phyloP scores from a whole-genome alignment of 2,888 invertebrate species.

The Choristoneura rosaceana region DNA sequence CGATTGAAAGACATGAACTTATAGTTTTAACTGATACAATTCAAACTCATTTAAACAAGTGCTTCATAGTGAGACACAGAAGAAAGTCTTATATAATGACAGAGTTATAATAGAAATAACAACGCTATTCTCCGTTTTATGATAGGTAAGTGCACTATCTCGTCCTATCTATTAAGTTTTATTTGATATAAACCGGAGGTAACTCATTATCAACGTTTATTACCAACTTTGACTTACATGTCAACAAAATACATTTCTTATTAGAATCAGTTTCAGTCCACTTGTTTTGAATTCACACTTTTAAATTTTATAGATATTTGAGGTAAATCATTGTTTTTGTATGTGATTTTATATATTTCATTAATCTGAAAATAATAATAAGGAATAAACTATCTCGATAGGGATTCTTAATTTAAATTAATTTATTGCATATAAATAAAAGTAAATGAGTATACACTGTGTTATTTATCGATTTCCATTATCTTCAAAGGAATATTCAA shows the following conservation, averaged over 20 bases:
- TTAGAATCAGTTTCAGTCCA: conserved; percentile 21
- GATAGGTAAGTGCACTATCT: conserved; percentile 61
- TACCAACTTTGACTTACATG: conserved; percentile 8
- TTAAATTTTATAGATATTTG: no score
- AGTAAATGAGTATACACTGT: no score
- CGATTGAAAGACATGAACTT: conserved; percentile 12
- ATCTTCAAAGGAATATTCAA: no score
- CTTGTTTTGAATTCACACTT: not conserved
- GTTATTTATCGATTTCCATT: no score
- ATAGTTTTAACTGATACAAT: conserved; percentile 11
- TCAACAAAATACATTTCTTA: conserved; percentile 8
- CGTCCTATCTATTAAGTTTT: conserved; percentile 25
- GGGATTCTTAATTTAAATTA: no score
- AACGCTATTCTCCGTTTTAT: conserved; percentile 53
- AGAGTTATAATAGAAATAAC: conserved; percentile 31
- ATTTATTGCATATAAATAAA: no score
- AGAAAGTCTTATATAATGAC: conserved; percentile 48
- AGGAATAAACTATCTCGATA: no score
- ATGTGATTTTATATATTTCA: not conserved
- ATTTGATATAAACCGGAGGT: conserved; percentile 27
- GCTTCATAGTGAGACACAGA: conserved; percentile 5
- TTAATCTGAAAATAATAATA: not conserved
- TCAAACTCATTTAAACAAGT: not conserved
- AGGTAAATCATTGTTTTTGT: not conserved
- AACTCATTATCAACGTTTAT: conserved; percentile 30